Conservation (phyloP, 2,888 invertebrate species). For the Gastrophysa polygoni region DNA sequence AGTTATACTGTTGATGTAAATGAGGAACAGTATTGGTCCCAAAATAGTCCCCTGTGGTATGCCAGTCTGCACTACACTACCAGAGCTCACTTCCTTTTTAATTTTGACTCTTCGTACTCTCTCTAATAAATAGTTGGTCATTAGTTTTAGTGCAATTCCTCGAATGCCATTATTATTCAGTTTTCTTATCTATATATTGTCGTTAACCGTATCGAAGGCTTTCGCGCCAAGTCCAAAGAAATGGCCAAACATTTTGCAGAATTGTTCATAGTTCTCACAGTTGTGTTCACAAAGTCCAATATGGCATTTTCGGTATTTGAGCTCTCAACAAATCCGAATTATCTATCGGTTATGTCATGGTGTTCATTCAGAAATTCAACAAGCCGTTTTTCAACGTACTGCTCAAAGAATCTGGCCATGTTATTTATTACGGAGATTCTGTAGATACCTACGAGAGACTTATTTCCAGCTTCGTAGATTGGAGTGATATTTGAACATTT, state of each 20-base stretch:
- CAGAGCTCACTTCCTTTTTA: neutral
- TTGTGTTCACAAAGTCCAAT: slow-evolving; percentile 7
- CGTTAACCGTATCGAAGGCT: slow-evolving; percentile 13
- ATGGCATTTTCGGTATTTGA: slow-evolving; percentile 17
- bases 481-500: too few relatives aligned
- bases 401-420: neutral
- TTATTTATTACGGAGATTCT: neutral
- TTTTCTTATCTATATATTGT: slow-evolving; percentile 2
- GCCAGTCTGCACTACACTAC: neutral
- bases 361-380: neutral
- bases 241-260: slow-evolving; percentile 12
- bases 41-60: neutral
- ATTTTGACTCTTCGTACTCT: neutral
- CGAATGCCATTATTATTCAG: slow-evolving; percentile 10
- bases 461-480: too few relatives aligned
- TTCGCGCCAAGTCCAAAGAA: slow-evolving; percentile 13
- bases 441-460: too few relatives aligned
- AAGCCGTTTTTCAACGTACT: neutral
- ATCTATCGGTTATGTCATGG: slow-evolving; percentile 9
- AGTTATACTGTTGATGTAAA: neutral
- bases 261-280: slow-evolving; percentile 9
- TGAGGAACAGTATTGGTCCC: slow-evolving; percentile 1
- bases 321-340: slow-evolving; percentile 18
- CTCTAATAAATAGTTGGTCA: slow-evolving; percentile 5
- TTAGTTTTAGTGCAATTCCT: slow-evolving; percentile 3